Evolutionary conservation across 1,140 invertebrate species (phyloP).

Genomic region (Nephila pilipes): DNA sequence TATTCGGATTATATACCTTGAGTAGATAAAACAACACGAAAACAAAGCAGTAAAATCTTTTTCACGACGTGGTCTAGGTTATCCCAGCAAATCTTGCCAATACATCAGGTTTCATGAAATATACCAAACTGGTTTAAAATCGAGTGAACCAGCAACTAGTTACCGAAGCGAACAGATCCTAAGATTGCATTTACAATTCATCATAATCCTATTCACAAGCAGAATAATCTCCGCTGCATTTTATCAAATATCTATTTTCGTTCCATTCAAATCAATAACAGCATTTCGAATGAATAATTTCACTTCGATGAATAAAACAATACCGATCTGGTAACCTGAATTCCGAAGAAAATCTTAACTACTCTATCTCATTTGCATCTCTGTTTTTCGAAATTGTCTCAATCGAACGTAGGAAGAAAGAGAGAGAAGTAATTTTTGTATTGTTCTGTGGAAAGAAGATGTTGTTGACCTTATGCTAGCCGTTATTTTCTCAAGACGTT

Average conservation of each 20-base stretch:
- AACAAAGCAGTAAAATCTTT: no score
- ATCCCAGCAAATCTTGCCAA: no score
- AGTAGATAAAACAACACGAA: no score
- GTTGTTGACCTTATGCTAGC: background rate
- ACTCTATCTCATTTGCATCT: background rate
- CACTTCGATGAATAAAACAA: background rate
- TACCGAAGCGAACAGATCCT: background rate
- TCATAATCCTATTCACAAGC: background rate
- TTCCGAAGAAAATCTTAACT: background rate
- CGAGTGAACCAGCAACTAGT: background rate
- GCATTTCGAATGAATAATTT: background rate
- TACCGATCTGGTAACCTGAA: constrained; percentile 13
- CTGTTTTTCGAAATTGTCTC: background rate
- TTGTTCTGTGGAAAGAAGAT: background rate
- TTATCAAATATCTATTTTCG: background rate
- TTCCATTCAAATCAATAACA: background rate
- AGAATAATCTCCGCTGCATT: background rate
- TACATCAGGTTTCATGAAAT: no score
- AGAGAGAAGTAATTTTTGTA: background rate
- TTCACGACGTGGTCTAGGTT: no score
- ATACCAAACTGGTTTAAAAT: background rate
- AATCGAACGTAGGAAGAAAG: background rate
- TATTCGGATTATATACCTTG: no score
- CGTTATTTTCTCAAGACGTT: constrained; percentile 10
- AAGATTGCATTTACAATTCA: background rate